phyloP scores from a whole-genome alignment of 2,797 vertebrate species.

The Clarias pachynema region DNA sequence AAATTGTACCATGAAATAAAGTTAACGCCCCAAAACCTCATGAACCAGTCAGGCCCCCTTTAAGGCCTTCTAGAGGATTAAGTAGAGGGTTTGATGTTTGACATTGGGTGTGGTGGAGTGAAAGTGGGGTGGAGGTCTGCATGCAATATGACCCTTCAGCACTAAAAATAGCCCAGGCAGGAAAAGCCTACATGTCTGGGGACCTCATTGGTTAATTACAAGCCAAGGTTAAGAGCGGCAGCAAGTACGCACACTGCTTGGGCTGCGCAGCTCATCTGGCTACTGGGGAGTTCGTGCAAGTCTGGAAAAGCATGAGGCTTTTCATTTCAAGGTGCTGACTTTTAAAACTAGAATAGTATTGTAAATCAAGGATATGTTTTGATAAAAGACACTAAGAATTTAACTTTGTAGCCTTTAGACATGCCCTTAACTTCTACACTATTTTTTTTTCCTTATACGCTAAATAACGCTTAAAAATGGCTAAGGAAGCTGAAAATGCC shows the following conservation, averaged over 20 bases:
- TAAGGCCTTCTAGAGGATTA: background rate
- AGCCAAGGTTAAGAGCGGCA: conserved; percentile 41
- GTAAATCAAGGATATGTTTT: background rate
- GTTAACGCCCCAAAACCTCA: conserved; percentile 5
- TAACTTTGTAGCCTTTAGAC: background rate
- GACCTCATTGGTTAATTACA: conserved; percentile 50
- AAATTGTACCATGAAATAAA: conserved; percentile 32
- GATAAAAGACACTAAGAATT: background rate
- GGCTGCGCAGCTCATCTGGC: background rate
- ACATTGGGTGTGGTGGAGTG: conserved; percentile 47
- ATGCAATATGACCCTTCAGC: conserved; percentile 42
- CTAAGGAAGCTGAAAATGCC: background rate
- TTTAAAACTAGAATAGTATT: background rate
- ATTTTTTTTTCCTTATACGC: background rate
- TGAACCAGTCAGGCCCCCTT: background rate
- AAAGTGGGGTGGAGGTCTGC: conserved; percentile 42
- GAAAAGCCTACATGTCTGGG: conserved; percentile 52
- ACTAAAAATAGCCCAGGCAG: conserved; percentile 59
- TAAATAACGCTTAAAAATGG: background rate
- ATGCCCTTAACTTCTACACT: background rate
- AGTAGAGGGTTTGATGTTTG: conserved; percentile 44
- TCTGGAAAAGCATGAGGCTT: background rate
- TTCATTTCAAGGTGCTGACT: background rate
- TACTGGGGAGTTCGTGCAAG: background rate
- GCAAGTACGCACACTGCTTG: background rate